Base-by-base conservation (phyloP, 2,797 vertebrate species). In the Coregonus sp. region DNA sequence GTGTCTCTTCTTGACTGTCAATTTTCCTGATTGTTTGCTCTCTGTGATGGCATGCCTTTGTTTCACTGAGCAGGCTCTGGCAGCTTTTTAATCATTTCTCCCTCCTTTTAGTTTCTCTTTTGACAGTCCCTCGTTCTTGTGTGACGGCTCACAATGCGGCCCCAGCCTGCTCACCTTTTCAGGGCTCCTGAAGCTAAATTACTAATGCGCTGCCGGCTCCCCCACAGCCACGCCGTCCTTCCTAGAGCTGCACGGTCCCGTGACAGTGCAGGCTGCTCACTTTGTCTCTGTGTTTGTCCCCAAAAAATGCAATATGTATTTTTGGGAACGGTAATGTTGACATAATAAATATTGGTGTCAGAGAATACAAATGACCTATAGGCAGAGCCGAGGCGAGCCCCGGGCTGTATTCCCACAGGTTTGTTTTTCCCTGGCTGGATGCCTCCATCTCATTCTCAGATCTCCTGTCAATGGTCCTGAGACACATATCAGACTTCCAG, bases 321-420 rank as follows among this genome's bases (percentile, higher is more conserved):
- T 86, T 82, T 89, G 90, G 88, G 87, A 92, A 89, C 16, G 89
- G 90, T 90, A 80, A 89, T 93, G 92, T 94, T 94, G 94, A 89
- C 91, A 86, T 82, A 85, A 94, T 94, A 93, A 91, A 93, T 94
- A 92, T 93, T 92, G 83, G 84, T 93, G 92, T 93, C 92, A 94
- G 84, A 68, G 84, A 91, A 88, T 72, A 92, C 91, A 93, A 93
- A 92, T 84, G 80, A 84, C 75, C 82, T 87, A 85, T 25, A n/a
- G 31, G 37, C 7, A 69, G 65, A 1, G 16, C 4, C 76, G 77
- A 1, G 16, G 12, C 76, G 77, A 87, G 89, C 87, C 82, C 86
- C 91, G 90, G 91, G 92, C 47, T 50, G n/a, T 2, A 40, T 12
- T 16, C 16, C 33, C 16, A 69, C 31, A 11, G 16, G 16, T 35